Conservation (phyloP, 2,113 vertebrate genomes). For the Urocolius indicus region DNA sequence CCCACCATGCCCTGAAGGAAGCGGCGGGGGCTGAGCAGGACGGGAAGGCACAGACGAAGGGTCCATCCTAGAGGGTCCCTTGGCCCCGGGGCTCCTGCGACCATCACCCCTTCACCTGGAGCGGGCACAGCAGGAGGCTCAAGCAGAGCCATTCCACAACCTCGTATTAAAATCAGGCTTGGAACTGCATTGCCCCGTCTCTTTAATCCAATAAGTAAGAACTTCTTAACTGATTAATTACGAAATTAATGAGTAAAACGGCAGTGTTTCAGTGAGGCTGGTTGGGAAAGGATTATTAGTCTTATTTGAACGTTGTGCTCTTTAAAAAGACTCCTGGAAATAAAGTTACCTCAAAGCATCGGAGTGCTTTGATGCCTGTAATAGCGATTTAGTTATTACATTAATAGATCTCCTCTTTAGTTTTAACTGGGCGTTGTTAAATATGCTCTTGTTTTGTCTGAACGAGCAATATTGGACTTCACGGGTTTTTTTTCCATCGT, state of each 20-base stretch:
- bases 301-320: not conserved
- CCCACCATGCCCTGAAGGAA: not conserved
- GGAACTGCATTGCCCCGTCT: conserved; percentile 30
- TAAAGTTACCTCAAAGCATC: conserved; percentile 57
- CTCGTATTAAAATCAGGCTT: not conserved
- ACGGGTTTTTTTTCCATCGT: not conserved
- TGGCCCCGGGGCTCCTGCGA: not conserved
- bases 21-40: not conserved
- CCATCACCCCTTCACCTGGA: not conserved
- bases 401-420: conserved; percentile 36
- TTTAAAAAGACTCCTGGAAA: conserved; percentile 40
- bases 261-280: conserved; percentile 12
- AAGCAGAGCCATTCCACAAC: conserved; percentile 1
- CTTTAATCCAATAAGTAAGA: conserved; percentile 63
- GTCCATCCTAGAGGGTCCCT: not conserved
- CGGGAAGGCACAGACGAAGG: no score
- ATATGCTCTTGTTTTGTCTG: conserved; percentile 10
- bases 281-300: not conserved
- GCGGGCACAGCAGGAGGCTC: not conserved
- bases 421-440: conserved; percentile 30
- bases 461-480: not conserved
- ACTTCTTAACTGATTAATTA: conserved; percentile 65
- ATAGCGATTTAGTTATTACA: conserved; percentile 41
- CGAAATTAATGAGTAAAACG: conserved; percentile 61
- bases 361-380: conserved; percentile 26